phyloP scores from a whole-genome alignment of 2,113 vertebrate species.

The Myrmophylax atrothorax region DNA sequence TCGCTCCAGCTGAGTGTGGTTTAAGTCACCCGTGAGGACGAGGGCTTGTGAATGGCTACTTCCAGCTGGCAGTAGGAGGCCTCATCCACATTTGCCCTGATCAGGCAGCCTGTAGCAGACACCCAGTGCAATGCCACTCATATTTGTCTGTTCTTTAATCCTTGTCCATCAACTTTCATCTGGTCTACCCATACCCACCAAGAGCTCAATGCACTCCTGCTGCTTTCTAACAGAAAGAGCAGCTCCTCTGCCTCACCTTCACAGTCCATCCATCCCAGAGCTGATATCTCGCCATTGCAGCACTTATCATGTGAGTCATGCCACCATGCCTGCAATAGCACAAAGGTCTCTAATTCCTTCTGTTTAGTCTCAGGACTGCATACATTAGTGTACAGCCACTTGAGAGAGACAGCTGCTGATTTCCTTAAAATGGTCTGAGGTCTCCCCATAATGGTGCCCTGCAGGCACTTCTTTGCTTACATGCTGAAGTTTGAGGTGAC shows the following conservation, averaged over 20 bases:
- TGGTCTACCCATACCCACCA: not conserved
- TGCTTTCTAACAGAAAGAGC: not conserved
- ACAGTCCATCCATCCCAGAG: not conserved
- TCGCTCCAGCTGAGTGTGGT: not conserved
- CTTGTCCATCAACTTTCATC: rapidly evolving
- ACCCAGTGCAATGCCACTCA: rapidly evolving
- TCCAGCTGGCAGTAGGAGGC: not conserved
- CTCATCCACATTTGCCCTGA: not conserved
- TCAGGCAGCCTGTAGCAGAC: not conserved
- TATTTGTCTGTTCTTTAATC: not conserved
- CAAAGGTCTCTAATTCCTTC: not conserved
- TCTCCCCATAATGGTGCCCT: not conserved
- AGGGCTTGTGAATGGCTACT: not conserved
- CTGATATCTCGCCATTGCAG: not conserved
- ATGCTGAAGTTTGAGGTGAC: not conserved
- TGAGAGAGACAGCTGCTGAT: not conserved
- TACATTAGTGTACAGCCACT: not conserved
- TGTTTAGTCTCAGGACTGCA: not conserved
- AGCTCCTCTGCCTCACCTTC: not conserved
- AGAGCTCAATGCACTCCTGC: not conserved
- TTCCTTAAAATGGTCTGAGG: not conserved
- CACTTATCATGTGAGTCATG: no score
- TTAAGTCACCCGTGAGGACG: not conserved
- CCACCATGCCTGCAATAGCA: not conserved
- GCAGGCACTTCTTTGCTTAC: not conserved